Conservation (phyloP, 2,113 vertebrate genomes). For the Catharus bicknelli region DNA sequence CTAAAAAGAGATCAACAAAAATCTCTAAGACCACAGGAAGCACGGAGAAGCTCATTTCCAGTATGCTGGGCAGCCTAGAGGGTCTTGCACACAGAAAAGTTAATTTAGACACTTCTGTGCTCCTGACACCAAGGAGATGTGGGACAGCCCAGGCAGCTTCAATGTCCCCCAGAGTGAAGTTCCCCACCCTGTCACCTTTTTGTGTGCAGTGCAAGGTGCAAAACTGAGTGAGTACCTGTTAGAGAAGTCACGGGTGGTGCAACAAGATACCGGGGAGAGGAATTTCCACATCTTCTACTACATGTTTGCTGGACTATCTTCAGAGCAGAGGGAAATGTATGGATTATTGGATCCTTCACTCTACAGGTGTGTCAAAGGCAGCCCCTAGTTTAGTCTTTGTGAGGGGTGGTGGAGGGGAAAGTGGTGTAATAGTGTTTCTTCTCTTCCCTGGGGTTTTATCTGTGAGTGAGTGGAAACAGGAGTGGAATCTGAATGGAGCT, state of each 20-base stretch:
- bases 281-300: slow-evolving; percentile 85
- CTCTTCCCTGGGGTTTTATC: not conserved
- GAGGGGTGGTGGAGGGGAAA: not conserved
- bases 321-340: slow-evolving; percentile 74
- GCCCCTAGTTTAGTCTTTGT: not conserved
- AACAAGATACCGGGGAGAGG: slow-evolving; percentile 75
- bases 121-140: not conserved
- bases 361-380: slow-evolving; percentile 70
- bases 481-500: not conserved
- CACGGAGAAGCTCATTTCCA: not conserved
- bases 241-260: slow-evolving; percentile 81
- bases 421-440: not conserved
- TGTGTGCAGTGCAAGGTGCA: slow-evolving; percentile 73
- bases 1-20: not conserved
- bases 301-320: slow-evolving; percentile 77
- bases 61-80: not conserved
- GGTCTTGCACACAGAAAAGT: not conserved
- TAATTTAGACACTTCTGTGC: not conserved
- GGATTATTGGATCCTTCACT: slow-evolving; percentile 74
- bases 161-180: not conserved
- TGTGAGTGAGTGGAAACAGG: not conserved
- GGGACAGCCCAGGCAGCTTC: not conserved
- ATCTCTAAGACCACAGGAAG: not conserved
- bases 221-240: slow-evolving; percentile 81
- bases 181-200: not conserved